A percentile compares a stretch with the other conserved stretches of the same genome.
phyloP scores from a whole-genome alignment of 2,888 invertebrate species.

The Tinea trinotella region DNA sequence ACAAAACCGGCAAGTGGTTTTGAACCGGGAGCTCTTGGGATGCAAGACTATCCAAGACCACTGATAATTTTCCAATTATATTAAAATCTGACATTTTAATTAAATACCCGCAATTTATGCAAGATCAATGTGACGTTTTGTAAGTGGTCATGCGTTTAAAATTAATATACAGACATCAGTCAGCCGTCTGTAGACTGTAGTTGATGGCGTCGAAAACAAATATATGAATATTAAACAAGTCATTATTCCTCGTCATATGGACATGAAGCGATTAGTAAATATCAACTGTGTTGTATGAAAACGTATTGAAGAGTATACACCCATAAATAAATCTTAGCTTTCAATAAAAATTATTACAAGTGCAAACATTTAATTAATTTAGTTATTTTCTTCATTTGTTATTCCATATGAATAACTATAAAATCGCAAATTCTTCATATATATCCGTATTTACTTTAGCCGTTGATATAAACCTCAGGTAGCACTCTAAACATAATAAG shows the following conservation, averaged over 20 bases:
- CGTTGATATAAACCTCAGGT: slow-evolving; percentile 8
- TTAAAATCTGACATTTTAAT: neutral
- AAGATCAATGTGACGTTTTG: slow-evolving; percentile 7
- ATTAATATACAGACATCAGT: slow-evolving; percentile 53
- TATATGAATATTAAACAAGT: slow-evolving; percentile 59
- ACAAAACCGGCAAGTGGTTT: no score
- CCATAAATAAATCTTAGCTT: neutral
- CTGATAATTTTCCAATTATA: neutral
- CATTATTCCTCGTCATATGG: slow-evolving; percentile 39
- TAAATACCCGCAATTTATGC: slow-evolving; percentile 6
- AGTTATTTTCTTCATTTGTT: no score
- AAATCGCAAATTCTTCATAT: no score
- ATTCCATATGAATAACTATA: no score
- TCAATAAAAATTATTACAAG: no score
- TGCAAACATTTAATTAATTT: no score
- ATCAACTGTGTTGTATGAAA: slow-evolving; percentile 7
- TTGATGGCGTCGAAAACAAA: slow-evolving; percentile 53
- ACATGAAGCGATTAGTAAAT: slow-evolving; percentile 25
- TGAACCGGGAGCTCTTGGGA: no score
- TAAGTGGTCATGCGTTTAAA: slow-evolving; percentile 26
- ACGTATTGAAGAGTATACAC: neutral
- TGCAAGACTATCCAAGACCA: no score
- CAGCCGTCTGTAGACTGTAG: slow-evolving; percentile 47
- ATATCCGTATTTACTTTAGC: no score
- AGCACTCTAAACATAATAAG: slow-evolving; percentile 4